Base-by-base conservation (phyloP, 1,140 invertebrate species). In the Eufriesea mexicana region DNA sequence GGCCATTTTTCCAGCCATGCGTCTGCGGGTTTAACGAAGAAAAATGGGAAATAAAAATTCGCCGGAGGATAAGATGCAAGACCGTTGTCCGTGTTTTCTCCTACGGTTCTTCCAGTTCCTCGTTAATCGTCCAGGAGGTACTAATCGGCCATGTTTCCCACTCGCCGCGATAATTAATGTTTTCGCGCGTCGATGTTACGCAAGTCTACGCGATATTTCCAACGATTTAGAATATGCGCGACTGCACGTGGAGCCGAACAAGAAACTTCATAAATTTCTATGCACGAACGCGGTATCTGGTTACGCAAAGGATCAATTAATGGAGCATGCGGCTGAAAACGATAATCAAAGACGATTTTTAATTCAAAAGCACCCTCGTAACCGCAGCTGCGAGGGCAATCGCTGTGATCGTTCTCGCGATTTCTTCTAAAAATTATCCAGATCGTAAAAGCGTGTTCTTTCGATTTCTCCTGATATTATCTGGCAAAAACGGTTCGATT, bases 101-200 rank as follows among this genome's bases (percentile, higher is more conserved):
- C 62, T 64, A 8, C 62, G 23, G 35, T 64, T 28, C 16, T 42
- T 35, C 35, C 35, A 35, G 35, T 35, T 49, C 57, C 9, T 45
- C 35, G 47, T 66, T 71, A 57, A 79, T 59, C 66, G 23, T n/a
- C n/a, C 42, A 2, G 42, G 28, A 20, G 76, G 45, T 51, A 61
- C 68, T 79, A 62, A 79, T 79, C 68, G 68, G 16, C 2, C 28
- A 42, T 57, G 64, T 68, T 78, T 68, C 51, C 54, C 54, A 45
- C 62, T 77, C 28, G 47, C 14, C 0, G 55, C 23, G 68, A 79
- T 79, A 79, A 79, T 79, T 59, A 72, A 79, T 72, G 68, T 79
- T 79, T 72, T 79, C 77, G 45, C 77, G 77, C 68, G 55, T 25
- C 20, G 20, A 5, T 18, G 16, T 79, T 79, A 51, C 54, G 77